Base-by-base conservation (phyloP, 2,797 vertebrate genomes). In the Orestias chungarensis region DNA sequence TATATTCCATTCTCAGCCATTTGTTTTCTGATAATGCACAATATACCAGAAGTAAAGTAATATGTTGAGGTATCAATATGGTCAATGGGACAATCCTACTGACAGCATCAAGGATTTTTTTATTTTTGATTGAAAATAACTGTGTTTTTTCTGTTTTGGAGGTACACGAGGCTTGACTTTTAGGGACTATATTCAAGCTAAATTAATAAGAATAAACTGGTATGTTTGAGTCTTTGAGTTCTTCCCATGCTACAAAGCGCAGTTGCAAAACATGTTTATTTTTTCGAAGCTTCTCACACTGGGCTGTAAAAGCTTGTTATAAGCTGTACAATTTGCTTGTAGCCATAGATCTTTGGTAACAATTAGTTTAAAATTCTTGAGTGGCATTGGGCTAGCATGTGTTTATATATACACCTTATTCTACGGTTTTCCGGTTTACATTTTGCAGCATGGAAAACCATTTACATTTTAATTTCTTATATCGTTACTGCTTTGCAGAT, bases 271-370 rank as follows among this genome's bases (percentile, higher is more conserved):
- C 50, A 54, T 68, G 42, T 64, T 70, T 47, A 42, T 70, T 44
- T 46, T 18, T 57, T 50, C 61, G n/a, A 85, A 76, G 73, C 74
- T 78, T 55, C 70, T 69, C 50, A 70, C 64, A 55, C 23, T 42
- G 54, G 9, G 64, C 33, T 55, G 52, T 44, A 74, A 87, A 88
- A 85, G 50, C 33, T 71, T 68, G 72, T 20, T 79, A 86, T 88
- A 86, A 85, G 78, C 86, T 85, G 69, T 50, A 84, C 85, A 80
- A 86, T 82, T 73, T 77, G 82, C 80, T 82, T 75, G 70, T 75
- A 73, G 44, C 71, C 65, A 66, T 66, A 79, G 68, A 76, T 85
- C 75, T 74, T 20, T 0, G 46, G 50, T 44, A 64, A 71, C 81
- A 86, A 82, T 91, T 74, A 83, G 81, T 62, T 77, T 86, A 81